These are phyloP conservation scores for Trichomycterus rosablanca DNA, from an alignment of 2,113 vertebrate species.

Conservation along the genomic window DNA sequence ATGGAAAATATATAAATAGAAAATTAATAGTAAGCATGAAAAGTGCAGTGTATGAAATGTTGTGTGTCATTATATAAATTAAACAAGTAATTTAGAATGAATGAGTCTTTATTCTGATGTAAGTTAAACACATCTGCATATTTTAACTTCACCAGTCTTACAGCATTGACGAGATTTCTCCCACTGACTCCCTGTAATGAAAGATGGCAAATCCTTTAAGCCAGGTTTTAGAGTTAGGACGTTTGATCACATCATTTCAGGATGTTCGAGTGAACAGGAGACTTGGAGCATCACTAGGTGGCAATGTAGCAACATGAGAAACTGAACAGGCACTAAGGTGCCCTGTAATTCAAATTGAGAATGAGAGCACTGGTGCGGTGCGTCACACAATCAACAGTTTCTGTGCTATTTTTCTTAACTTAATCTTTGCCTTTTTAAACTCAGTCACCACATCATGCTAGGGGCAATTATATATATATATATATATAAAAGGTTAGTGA, in stretches of 20 bases:
- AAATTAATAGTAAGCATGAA: too few species aligned
- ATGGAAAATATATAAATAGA: too few species aligned
- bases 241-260: slow-evolving; percentile 35
- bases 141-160: slow-evolving; percentile 9
- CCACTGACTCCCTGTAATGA: neutral
- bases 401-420: slow-evolving; percentile 35
- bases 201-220: slow-evolving; percentile 37
- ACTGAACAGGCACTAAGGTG: neutral
- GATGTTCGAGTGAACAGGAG: slow-evolving; percentile 24
- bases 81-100: too few species aligned
- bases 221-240: slow-evolving; percentile 41
- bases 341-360: slow-evolving; percentile 8
- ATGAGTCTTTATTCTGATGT: neutral
- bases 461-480: neutral
- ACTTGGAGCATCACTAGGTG: slow-evolving; percentile 64
- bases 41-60: too few species aligned
- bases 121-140: slow-evolving; percentile 8
- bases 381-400: slow-evolving; percentile 13
- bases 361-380: slow-evolving; percentile 9
- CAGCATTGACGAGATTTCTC: slow-evolving; percentile 10
- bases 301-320: slow-evolving; percentile 67
- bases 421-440: slow-evolving; percentile 26
- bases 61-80: too few species aligned
- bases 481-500: neutral
- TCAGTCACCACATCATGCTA: slow-evolving; percentile 14